Conservation (phyloP, 2,797 vertebrate species). For the Meriones psammophilus region DNA sequence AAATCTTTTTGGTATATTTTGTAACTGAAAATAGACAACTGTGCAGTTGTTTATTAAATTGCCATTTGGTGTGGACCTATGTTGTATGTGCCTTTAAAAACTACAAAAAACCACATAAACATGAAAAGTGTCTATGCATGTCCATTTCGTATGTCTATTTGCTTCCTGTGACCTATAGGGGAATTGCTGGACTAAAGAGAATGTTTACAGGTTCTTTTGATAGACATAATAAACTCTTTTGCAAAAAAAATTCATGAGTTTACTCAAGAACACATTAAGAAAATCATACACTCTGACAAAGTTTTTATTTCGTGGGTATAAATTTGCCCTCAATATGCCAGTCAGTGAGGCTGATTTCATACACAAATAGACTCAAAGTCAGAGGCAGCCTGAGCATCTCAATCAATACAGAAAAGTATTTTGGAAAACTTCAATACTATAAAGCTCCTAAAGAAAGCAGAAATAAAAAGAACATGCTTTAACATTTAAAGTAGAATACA, state of each 20-base stretch:
- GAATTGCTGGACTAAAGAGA: conserved; percentile 5
- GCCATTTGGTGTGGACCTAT: background rate
- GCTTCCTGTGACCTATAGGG: background rate
- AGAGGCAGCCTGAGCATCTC: background rate
- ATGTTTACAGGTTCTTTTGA: background rate
- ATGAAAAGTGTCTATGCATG: background rate
- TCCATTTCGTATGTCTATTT: background rate
- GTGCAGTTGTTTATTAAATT: conserved; percentile 53
- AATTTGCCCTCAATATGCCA: background rate
- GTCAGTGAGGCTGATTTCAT: background rate
- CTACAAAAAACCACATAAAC: background rate
- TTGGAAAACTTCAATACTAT: background rate
- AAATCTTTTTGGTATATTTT: conserved; percentile 58
- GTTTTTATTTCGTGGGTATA: background rate
- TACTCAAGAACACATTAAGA: background rate
- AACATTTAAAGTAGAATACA: background rate
- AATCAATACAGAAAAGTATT: background rate
- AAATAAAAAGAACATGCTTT: background rate
- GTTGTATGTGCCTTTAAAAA: conserved; percentile 65
- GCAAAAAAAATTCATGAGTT: background rate
- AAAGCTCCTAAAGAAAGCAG: background rate
- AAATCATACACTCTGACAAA: background rate
- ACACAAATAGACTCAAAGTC: background rate
- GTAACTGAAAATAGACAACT: conserved; percentile 30
- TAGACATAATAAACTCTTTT: conserved; percentile 27